These are phyloP conservation scores for Apamea anceps DNA, from an alignment of 2,888 invertebrate genomes.

Conservation along the genomic window DNA sequence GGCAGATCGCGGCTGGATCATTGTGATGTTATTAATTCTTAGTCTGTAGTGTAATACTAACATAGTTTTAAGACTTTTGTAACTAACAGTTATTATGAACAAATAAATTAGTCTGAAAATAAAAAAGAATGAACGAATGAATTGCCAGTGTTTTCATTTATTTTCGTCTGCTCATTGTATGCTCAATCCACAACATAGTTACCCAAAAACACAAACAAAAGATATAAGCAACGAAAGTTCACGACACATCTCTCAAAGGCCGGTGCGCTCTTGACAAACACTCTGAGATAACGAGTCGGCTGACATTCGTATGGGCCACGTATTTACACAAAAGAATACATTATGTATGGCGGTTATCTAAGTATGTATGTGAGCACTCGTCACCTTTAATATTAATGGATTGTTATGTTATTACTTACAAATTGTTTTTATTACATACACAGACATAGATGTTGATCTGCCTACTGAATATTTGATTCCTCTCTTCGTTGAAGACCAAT, in stretches of 20 bases:
- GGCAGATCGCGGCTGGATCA: too few relatives aligned
- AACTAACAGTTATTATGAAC: too few relatives aligned
- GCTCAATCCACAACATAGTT: constrained; percentile 2
- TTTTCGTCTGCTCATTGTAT: not conserved
- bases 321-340: constrained; percentile 52
- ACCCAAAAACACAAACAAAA: constrained; percentile 20
- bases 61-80: too few relatives aligned
- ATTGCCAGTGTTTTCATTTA: not conserved
- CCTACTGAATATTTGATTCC: not conserved
- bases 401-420: constrained; percentile 25
- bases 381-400: constrained; percentile 37
- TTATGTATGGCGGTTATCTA: constrained; percentile 22
- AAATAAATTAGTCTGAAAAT: too few relatives aligned
- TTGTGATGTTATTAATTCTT: too few relatives aligned
- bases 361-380: not conserved
- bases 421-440: not conserved
- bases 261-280: constrained; percentile 54
- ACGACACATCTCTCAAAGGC: constrained; percentile 42
- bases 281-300: constrained; percentile 65
- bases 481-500: not conserved
- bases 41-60: too few relatives aligned
- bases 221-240: constrained; percentile 22
- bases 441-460: not conserved
- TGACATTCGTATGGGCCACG: constrained; percentile 29
- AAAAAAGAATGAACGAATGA: too few relatives aligned